Base-by-base conservation (phyloP, 2,113 vertebrate species). In the Helogale parvula region DNA sequence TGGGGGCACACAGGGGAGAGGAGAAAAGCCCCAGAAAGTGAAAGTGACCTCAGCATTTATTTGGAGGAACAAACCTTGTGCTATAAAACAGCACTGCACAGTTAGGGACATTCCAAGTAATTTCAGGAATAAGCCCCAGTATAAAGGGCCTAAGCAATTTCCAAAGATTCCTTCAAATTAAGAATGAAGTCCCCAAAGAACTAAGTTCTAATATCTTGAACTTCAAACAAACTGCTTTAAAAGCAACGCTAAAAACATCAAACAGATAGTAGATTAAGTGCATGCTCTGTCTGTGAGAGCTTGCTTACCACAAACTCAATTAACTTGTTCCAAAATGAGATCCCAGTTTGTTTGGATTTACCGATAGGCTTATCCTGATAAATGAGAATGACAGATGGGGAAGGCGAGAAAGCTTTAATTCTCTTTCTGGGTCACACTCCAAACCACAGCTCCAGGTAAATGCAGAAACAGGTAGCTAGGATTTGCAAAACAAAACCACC, bases 211-310 rank as follows among this genome's bases (percentile, higher is more conserved):
- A 68, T 94, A 86, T 82, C 86, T 84, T 95, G 77, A 97, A 97
- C 90, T 86, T 96, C 91, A 97, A 97, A 94, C 88, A 95, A 85
- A 69, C 45, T 50, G 45, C 82, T 96, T 95, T 88, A 82, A 97
- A 92, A 98, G 82, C 88, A 89, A 89, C 66, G 33, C 15, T 69
- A 33, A 93, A 96, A 94, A 92, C 87, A 92, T 76, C 80, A 69
- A 76, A 95, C 5, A 17, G 47, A 79, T 90, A 95, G 92, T 41
- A 81, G 50, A 96, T 96, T 91, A 96, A 87, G 38, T 19, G 76
- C 29, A 12, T 1, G 23, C 8, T 66, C 47, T 47, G 29, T 79
- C 87, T 45, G 7, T 27, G 72, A 82, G 57, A 63, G 5, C 57
- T 80, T 68, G 45, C 86, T 97, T 79, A 85, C 79, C 90, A 74